Percentiles rank a stretch among this genome's conserved stretches.
Conservation (phyloP, 2,113 vertebrate species). For the Rhineura floridana region DNA sequence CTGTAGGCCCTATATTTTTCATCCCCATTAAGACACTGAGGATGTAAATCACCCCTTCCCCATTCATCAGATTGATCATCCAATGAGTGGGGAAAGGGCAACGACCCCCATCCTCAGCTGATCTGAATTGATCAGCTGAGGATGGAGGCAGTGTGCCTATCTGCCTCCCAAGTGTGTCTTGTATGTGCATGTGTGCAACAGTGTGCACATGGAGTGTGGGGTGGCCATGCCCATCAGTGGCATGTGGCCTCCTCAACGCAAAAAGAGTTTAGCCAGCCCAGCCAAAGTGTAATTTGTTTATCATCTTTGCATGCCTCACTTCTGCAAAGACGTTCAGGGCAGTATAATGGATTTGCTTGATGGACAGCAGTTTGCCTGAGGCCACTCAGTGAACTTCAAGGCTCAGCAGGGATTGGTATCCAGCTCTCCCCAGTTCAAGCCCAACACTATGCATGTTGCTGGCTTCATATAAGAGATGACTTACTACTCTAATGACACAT, state of each 20-base stretch:
- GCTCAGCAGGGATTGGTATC: neutral
- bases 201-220: no score
- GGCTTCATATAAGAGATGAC: neutral
- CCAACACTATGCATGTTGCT: neutral
- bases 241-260: no score
- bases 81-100: no score
- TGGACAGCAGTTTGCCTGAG: neutral
- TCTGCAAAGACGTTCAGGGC: neutral
- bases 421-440: neutral
- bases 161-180: no score
- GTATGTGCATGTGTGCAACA: no score
- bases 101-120: no score
- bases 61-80: no score
- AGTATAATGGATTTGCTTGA: neutral
- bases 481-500: neutral
- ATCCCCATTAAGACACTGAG: neutral
- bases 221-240: no score
- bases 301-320: neutral
- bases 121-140: no score
- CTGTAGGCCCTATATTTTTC: neutral
- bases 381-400: neutral
- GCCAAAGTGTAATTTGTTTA: neutral
- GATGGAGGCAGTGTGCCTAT: no score
- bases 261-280: neutral
- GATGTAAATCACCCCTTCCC: neutral